phyloP scores from a whole-genome alignment of 2,888 invertebrate genomes.

The Magallana nippona region DNA sequence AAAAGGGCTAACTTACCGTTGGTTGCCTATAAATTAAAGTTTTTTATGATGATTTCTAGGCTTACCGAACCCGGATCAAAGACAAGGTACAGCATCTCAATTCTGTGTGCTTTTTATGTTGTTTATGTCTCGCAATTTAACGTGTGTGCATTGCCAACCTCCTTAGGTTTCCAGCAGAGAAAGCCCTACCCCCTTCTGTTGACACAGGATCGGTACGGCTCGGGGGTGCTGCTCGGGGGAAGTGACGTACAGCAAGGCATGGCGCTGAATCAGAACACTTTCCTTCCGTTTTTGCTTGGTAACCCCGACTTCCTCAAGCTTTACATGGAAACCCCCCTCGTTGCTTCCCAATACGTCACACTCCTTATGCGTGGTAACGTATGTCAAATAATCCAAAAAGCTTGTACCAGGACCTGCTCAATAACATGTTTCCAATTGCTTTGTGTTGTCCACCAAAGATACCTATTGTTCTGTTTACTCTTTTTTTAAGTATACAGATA shows the following conservation, averaged over 20 bases:
- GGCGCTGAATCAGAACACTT: neutral
- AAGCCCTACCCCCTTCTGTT: neutral
- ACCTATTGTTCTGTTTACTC: too few relatives aligned
- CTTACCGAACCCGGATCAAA: neutral
- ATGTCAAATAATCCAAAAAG: neutral
- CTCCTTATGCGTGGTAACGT: conserved; percentile 15
- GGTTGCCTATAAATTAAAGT: too few relatives aligned
- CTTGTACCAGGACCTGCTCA: neutral
- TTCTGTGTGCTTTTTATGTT: neutral
- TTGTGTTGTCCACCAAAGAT: neutral
- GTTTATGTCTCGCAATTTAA: neutral
- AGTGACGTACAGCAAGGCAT: neutral
- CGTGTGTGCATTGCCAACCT: neutral
- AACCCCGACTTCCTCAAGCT: neutral
- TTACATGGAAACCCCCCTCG: conserved; percentile 3
- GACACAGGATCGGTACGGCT: neutral
- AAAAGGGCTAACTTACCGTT: too few relatives aligned
- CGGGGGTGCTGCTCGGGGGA: neutral
- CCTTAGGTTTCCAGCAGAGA: neutral
- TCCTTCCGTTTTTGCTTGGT: neutral
- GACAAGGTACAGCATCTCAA: neutral
- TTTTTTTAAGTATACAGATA: too few relatives aligned
- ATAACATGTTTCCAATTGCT: neutral
- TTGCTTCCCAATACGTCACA: conserved; percentile 9
- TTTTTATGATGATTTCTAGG: neutral